Evolutionary conservation across 2,113 vertebrate species (phyloP), one percentile per base, ranked within the genome.

Genomic region (Isurus oxyrinchus): DNA sequence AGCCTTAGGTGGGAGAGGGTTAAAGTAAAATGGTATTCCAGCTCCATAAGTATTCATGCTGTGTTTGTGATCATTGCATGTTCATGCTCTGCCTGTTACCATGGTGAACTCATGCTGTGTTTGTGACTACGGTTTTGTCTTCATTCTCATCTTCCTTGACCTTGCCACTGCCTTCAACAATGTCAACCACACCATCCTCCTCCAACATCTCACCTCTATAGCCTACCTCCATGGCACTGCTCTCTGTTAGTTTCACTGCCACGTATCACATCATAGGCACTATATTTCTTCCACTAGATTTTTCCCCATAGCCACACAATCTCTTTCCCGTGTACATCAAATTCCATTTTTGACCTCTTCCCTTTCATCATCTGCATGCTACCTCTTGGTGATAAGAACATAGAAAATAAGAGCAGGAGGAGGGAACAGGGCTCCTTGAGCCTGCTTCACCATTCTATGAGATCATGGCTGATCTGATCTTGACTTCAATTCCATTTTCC

Each of bases 1-100:
- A 94, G 7, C 91, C 91, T 5, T 25, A 94, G 91, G 59, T n/a
- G 61, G 35, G 91, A 94, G n/a, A 94, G 61, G 61, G 91, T 94
- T 94, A 94, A 94, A n/a, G 6, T n/a, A 40, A 63, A 63, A 27
- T 66, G 40, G 57, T 44, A 11, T 61, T 49, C 49, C 87, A 90
- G 53, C 87, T 90, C 53, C 87, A 57, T 13, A 90, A 90, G 25
- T 31, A 90, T 55, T 53, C 53, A 57, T 55, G 87, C 87, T 90
- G 87, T 13, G 53, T 55, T 57, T 53, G 23, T 90, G 53, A 90
- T 14, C 27, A 27, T 31, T 10, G 87, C 25, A 10, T 90, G 23
- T 90, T 90, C 87, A 14, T 57, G 53, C 87, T 57, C 7, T 90
- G 53, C 11, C 11, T 90, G 87, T 90, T 90, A 90, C 87, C 53